These are phyloP conservation scores for Gallinago solitaria DNA, from an alignment of 2,797 vertebrate species.

Conservation along the genomic window DNA sequence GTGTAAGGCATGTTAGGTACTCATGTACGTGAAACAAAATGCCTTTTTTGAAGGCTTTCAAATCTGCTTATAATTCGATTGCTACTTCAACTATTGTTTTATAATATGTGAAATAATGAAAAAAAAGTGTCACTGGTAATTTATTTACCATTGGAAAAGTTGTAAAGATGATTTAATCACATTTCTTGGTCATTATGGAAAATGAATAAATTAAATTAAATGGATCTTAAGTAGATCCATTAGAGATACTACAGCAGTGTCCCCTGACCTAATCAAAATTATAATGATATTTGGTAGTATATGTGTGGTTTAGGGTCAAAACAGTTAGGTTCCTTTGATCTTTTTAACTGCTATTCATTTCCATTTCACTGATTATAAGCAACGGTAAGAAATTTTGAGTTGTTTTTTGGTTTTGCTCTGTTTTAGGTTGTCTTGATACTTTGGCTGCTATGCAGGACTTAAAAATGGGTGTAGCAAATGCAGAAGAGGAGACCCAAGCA, in stretches of 20 bases:
- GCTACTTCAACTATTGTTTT: not conserved
- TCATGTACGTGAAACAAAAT: not conserved
- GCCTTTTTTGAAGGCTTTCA: not conserved
- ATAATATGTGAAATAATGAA: not conserved
- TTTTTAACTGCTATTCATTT: not conserved
- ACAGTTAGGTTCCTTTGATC: not conserved
- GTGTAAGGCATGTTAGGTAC: not conserved
- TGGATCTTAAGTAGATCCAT: not conserved
- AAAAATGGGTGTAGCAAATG: constrained; percentile 95
- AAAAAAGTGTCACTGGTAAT: not conserved
- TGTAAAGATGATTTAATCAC: not conserved
- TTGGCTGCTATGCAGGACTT: constrained; percentile 98
- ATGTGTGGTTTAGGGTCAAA: not conserved
- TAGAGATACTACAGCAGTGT: not conserved
- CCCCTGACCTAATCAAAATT: not conserved
- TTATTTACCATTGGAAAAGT: not conserved
- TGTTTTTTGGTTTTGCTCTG: constrained; percentile 6
- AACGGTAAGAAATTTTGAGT: not conserved
- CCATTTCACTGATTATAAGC: not conserved
- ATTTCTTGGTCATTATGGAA: not conserved
- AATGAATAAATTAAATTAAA: not conserved
- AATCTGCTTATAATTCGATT: not conserved
- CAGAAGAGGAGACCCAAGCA: constrained; percentile 97
- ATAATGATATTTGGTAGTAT: accelerated
- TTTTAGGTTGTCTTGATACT: constrained; percentile 94